Evolutionary conservation across 2,888 invertebrate species (phyloP).

Genomic region (Clepsis dumicolana): DNA sequence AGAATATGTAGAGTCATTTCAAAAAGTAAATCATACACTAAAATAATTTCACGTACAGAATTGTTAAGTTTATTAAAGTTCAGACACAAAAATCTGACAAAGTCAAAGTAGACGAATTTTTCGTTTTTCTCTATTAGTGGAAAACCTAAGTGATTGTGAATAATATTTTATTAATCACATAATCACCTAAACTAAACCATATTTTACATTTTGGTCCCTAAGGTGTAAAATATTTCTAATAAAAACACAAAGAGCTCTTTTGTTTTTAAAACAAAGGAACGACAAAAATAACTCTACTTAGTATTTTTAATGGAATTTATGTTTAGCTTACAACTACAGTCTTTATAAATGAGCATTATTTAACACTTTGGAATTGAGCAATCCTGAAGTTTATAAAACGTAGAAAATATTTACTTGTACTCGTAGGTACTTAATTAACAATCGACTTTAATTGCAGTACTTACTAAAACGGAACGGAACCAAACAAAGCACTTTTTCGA

Average conservation of each 20-base stretch:
- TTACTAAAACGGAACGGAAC: no score
- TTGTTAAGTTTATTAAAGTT: neutral
- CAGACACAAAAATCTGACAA: neutral
- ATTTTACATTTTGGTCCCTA: slow-evolving; percentile 30
- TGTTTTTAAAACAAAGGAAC: slow-evolving; percentile 39
- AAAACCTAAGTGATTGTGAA: neutral
- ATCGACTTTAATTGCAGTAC: no score
- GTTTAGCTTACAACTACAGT: slow-evolving; percentile 29
- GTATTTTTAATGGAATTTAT: slow-evolving; percentile 36
- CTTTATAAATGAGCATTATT: slow-evolving; percentile 37
- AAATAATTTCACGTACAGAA: neutral
- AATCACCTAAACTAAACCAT: neutral
- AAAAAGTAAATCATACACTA: neutral
- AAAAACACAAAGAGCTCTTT: slow-evolving; percentile 30
- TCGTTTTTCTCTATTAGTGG: no score
- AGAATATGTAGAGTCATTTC: neutral
- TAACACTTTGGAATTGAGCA: neutral
- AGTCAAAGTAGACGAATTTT: neutral
- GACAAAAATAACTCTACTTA: slow-evolving; percentile 8
- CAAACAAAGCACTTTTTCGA: no score
- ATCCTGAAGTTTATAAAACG: neutral
- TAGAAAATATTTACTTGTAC: neutral
- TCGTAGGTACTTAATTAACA: no score
- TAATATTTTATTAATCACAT: neutral
- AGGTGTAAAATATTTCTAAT: neutral